A percentile compares a stretch with the other conserved stretches of the same genome.
These are phyloP conservation scores for Spodoptera frugiperda DNA, from an alignment of 1,140 invertebrate species.

Conservation along the genomic window DNA sequence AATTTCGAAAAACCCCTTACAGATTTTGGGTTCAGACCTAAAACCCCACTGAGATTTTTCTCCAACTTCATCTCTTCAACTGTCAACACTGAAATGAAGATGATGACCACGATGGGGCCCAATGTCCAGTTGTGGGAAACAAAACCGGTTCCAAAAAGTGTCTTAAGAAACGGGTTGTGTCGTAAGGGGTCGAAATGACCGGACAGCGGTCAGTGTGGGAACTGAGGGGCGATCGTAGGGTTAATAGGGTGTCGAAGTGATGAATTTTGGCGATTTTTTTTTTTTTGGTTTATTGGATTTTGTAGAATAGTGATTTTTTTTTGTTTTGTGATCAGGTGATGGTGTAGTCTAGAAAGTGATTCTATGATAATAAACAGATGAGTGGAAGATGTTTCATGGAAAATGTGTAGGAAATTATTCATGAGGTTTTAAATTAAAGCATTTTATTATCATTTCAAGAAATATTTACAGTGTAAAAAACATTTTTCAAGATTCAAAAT, in stretches of 20 bases:
- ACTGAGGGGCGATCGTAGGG: conserved; percentile 55
- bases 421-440: too few relatives aligned
- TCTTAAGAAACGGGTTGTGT: conserved; percentile 46
- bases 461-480: too few relatives aligned
- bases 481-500: too few relatives aligned
- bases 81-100: conserved; percentile 20
- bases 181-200: conserved; percentile 51
- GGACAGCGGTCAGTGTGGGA: conserved; percentile 75
- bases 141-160: conserved; percentile 56
- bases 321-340: neutral
- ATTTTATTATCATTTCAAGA: too few relatives aligned
- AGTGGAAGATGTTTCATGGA: too few relatives aligned
- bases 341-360: too few relatives aligned
- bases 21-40: neutral
- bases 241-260: conserved; percentile 45
- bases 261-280: conserved; percentile 20
- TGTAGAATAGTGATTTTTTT: neutral
- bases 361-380: too few relatives aligned
- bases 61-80: conserved; percentile 9
- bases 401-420: too few relatives aligned
- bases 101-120: neutral
- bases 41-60: neutral
- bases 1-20: neutral
- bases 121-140: conserved; percentile 54
- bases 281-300: conserved; percentile 10